These are phyloP conservation scores for Drosophila miranda DNA, from an alignment of 1,140 invertebrate genomes.

Conservation along the genomic window DNA sequence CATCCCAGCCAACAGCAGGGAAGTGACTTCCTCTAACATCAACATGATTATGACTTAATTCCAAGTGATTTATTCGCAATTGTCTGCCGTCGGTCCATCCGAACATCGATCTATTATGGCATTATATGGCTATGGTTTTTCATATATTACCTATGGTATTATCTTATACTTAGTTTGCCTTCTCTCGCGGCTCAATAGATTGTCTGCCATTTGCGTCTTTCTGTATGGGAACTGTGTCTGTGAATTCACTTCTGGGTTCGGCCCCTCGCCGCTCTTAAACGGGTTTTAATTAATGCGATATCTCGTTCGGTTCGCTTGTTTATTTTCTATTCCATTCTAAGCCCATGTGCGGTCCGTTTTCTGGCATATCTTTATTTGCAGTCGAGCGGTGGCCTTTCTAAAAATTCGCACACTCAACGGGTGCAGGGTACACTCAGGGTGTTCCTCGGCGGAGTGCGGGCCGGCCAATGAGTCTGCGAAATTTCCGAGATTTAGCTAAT, in stretches of 20 bases:
- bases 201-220: slow-evolving; percentile 5
- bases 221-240: slow-evolving; percentile 16
- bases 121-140: slow-evolving; percentile 22
- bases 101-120: slow-evolving; percentile 42
- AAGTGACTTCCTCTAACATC: slow-evolving; percentile 53
- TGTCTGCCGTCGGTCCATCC: slow-evolving; percentile 15
- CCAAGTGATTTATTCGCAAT: slow-evolving; percentile 28
- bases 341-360: slow-evolving; percentile 26
- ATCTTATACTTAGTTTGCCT: neutral
- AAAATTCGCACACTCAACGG: slow-evolving; percentile 38
- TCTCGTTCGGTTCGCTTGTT: slow-evolving; percentile 8
- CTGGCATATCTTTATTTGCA: slow-evolving; percentile 28
- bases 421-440: no score
- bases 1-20: neutral
- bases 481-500: no score
- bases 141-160: neutral
- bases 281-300: slow-evolving; percentile 41
- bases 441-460: no score
- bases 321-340: slow-evolving; percentile 22
- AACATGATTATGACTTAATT: slow-evolving; percentile 44
- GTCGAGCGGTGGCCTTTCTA: slow-evolving; percentile 36
- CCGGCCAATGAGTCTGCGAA: no score
- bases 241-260: slow-evolving; percentile 34
- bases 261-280: slow-evolving; percentile 27
- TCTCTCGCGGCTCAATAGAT: slow-evolving; percentile 13